Evolutionary conservation across 2,888 invertebrate species (phyloP).

Genomic region (Oscheius sp.): DNA sequence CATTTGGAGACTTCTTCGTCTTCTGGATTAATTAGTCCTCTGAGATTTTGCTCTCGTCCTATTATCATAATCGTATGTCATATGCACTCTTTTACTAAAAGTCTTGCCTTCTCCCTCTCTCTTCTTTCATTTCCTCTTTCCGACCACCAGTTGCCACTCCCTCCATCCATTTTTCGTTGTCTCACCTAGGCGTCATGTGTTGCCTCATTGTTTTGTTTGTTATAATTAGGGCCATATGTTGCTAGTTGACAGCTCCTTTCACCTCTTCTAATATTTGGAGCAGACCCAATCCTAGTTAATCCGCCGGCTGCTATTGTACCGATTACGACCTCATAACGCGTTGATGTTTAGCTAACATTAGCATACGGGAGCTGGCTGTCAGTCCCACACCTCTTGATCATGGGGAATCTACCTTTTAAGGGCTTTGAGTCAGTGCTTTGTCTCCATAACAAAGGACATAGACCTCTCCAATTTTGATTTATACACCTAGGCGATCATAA

Average conservation of each 20-base stretch:
- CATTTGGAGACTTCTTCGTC: not conserved
- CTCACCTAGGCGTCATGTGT: constrained; percentile 14
- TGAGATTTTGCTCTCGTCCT: constrained; percentile 15
- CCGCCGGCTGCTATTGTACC: not conserved
- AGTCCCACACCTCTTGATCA: constrained; percentile 14
- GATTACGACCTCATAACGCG: constrained; percentile 16
- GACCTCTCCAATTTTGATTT: not conserved
- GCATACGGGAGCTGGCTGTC: constrained; percentile 18
- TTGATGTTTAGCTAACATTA: constrained; percentile 24
- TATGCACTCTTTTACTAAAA: not conserved
- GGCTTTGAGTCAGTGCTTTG: not conserved
- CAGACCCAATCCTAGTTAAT: not conserved
- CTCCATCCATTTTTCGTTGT: not conserved
- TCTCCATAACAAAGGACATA: not conserved
- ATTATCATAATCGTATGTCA: constrained; percentile 27
- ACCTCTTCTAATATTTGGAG: not conserved
- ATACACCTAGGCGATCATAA: not conserved
- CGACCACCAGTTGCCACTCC: not conserved
- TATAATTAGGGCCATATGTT: constrained; percentile 18
- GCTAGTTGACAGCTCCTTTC: constrained; percentile 4
- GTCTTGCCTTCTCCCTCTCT: not conserved
- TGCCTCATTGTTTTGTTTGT: constrained; percentile 13
- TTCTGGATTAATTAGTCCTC: constrained; percentile 18
- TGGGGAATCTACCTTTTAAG: constrained; percentile 10
- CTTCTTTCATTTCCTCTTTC: not conserved